Evolutionary conservation across 2,888 invertebrate species (phyloP).

Genomic region (Lissonota sp.): DNA sequence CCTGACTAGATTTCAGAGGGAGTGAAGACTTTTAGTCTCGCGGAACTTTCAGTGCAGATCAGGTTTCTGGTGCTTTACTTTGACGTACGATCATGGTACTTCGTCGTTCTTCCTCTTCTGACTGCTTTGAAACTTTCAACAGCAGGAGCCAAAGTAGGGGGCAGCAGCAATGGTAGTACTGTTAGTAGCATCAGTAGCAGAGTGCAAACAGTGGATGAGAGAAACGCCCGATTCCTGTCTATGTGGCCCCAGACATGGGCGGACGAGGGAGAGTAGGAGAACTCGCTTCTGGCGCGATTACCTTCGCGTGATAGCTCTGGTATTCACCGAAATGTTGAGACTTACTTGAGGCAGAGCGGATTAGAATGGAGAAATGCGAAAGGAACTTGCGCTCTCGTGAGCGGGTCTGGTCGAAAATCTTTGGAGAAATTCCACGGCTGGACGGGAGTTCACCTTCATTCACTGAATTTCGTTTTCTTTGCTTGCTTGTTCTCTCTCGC

Average conservation of each 20-base stretch:
- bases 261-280: conserved; percentile 11
- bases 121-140: conserved; percentile 57
- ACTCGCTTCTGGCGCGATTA: conserved; percentile 56
- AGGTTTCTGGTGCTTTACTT: conserved; percentile 32
- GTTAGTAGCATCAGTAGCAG: conserved; percentile 18
- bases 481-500: conserved; percentile 6
- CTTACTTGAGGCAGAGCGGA: conserved; percentile 23
- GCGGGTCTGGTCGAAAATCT: conserved; percentile 44
- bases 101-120: conserved; percentile 43
- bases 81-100: conserved; percentile 7
- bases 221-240: conserved; percentile 35
- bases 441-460: conserved; percentile 34
- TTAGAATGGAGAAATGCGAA: conserved; percentile 43
- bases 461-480: conserved; percentile 36
- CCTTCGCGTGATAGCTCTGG: conserved; percentile 52
- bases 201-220: conserved; percentile 29
- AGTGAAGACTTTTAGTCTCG: conserved; percentile 7
- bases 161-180: conserved; percentile 26
- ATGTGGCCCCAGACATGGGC: conserved; percentile 13
- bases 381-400: conserved; percentile 9
- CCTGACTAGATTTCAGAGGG: no score
- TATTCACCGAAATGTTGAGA: conserved; percentile 58
- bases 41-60: conserved; percentile 28
- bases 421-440: conserved; percentile 46
- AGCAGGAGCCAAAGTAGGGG: conserved; percentile 17